These are phyloP conservation scores for Molothrus ater DNA, from an alignment of 2,797 vertebrate genomes.

Conservation along the genomic window DNA sequence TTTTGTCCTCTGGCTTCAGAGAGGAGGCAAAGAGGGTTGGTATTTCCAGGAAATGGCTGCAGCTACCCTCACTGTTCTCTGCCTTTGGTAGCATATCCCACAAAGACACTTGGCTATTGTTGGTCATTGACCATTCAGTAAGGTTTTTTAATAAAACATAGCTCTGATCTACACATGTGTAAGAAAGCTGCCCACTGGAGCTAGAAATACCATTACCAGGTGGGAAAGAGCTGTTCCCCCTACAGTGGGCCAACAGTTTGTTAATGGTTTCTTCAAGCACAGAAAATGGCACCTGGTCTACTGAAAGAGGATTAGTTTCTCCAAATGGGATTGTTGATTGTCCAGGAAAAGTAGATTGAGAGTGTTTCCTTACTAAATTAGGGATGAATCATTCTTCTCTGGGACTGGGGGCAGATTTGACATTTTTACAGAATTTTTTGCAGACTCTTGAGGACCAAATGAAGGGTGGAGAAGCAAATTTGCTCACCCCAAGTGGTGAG, in stretches of 20 bases:
- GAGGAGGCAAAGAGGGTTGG: background rate
- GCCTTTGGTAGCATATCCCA: background rate
- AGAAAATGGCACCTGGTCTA: slow-evolving; percentile 1
- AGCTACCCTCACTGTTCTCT: background rate
- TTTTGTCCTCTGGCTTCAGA: background rate
- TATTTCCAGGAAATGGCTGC: background rate
- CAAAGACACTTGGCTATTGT: background rate
- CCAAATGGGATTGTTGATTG: background rate
- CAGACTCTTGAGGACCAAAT: background rate
- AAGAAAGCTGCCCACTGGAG: background rate
- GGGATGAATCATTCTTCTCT: background rate
- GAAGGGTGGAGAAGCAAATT: background rate
- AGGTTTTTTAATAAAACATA: background rate
- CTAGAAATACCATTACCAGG: background rate
- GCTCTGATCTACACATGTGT: background rate
- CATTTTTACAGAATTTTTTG: background rate
- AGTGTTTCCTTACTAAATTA: background rate
- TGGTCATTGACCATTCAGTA: background rate
- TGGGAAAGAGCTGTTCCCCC: background rate
- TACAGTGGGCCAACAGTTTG: background rate
- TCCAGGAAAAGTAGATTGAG: background rate
- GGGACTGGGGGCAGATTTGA: background rate
- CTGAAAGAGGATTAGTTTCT: background rate
- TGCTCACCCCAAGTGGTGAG: background rate
- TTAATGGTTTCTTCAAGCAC: background rate